These are phyloP conservation scores for Platycnemis pennipes DNA, from an alignment of 2,888 invertebrate species.

Conservation along the genomic window DNA sequence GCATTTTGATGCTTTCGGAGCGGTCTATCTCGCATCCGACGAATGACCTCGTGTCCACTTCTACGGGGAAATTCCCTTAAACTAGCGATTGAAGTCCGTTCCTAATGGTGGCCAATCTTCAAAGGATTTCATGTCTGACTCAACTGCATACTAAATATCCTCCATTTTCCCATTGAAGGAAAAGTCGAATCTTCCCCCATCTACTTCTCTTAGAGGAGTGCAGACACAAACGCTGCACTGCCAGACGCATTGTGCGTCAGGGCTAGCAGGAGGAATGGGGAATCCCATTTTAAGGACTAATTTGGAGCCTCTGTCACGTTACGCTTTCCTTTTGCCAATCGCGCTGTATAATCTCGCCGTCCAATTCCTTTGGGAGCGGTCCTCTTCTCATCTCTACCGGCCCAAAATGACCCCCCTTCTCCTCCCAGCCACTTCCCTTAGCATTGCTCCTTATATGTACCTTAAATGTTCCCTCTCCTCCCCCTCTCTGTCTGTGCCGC, in stretches of 20 bases:
- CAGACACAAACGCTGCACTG: too few species aligned
- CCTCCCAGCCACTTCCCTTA: neutral
- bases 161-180: too few species aligned
- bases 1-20: too few species aligned
- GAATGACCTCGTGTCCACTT: too few species aligned
- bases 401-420: neutral
- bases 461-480: neutral
- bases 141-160: too few species aligned
- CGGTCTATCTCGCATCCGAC: too few species aligned
- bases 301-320: conserved; percentile 10
- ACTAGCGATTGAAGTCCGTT: too few species aligned
- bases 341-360: neutral
- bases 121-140: too few species aligned
- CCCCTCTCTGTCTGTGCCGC: neutral
- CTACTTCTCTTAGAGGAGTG: too few species aligned
- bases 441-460: neutral
- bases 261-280: neutral
- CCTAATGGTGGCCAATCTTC: too few species aligned
- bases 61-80: too few species aligned
- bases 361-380: neutral
- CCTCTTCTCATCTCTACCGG: neutral
- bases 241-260: neutral
- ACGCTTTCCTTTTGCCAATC: neutral
- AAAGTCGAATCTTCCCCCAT: too few species aligned
- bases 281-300: neutral